Percentiles rank a stretch among this genome's conserved stretches.
Evolutionary conservation across 2,888 invertebrate genomes (phyloP).

Genomic region (Drosophila antonietae): DNA sequence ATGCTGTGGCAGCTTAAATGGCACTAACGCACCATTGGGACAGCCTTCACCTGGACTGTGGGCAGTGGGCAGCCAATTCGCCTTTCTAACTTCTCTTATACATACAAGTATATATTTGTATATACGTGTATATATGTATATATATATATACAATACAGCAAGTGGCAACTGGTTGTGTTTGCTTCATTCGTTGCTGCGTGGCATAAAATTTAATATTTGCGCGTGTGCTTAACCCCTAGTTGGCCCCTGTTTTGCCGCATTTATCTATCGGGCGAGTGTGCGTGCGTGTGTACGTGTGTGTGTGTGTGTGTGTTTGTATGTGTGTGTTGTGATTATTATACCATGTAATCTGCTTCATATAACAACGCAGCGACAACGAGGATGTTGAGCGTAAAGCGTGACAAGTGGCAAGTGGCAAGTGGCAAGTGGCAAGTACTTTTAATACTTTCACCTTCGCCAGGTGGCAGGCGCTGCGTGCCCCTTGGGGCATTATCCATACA

Average conservation of each 20-base stretch:
- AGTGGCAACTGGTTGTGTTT: slow-evolving; percentile 32
- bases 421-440: slow-evolving; percentile 71
- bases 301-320: slow-evolving; percentile 38
- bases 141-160: slow-evolving; percentile 6
- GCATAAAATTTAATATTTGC: slow-evolving; percentile 78
- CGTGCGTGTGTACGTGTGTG: slow-evolving; percentile 17
- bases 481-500: slow-evolving; percentile 58
- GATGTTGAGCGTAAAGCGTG: slow-evolving; percentile 45
- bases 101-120: background rate
- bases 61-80: slow-evolving; percentile 20
- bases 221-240: slow-evolving; percentile 66
- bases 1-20: slow-evolving; percentile 23
- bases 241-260: slow-evolving; percentile 16
- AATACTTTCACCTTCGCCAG: slow-evolving; percentile 74
- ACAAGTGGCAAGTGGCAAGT: slow-evolving; percentile 7
- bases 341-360: slow-evolving; percentile 79
- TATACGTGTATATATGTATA: slow-evolving; percentile 6
- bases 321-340: slow-evolving; percentile 74
- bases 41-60: slow-evolving; percentile 32
- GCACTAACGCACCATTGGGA: background rate
- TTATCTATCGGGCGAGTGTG: slow-evolving; percentile 45
- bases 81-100: slow-evolving; percentile 2
- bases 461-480: slow-evolving; percentile 34
- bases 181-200: slow-evolving; percentile 40
- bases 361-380: slow-evolving; percentile 52